Percentiles rank a stretch among this genome's conserved stretches.
These are phyloP conservation scores for Tetanocera ferruginea DNA, from an alignment of 2,888 invertebrate species.

Conservation along the genomic window DNA sequence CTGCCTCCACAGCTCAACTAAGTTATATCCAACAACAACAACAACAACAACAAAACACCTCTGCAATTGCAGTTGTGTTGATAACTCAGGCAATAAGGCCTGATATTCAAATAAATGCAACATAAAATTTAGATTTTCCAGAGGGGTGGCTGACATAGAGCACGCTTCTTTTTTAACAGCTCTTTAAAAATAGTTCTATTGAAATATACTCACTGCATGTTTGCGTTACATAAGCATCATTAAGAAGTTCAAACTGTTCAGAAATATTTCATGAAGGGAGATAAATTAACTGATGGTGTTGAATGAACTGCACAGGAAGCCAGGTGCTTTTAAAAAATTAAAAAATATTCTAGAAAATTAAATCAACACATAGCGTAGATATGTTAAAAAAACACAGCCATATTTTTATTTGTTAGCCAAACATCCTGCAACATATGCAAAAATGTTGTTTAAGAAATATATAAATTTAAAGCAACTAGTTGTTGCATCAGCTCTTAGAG, in stretches of 20 bases:
- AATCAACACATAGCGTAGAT: too few relatives aligned
- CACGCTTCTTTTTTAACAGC: too few relatives aligned
- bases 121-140: neutral
- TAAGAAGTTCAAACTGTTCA: neutral
- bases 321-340: neutral
- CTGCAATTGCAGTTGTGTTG: neutral
- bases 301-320: neutral
- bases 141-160: too few relatives aligned
- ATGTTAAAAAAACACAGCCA: too few relatives aligned
- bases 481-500: too few relatives aligned
- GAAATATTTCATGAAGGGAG: neutral
- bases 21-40: neutral
- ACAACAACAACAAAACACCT: neutral
- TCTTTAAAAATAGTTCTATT: too few relatives aligned
- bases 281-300: slow-evolving; percentile 1
- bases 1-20: neutral
- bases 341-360: too few relatives aligned
- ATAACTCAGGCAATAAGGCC: neutral
- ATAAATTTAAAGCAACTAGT: too few relatives aligned
- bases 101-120: neutral
- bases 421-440: too few relatives aligned
- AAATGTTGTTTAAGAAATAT: too few relatives aligned
- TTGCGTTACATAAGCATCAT: neutral
- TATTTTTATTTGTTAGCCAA: too few relatives aligned
- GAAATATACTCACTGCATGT: too few relatives aligned